A percentile compares a stretch with the other conserved stretches of the same genome.
These are phyloP conservation scores for Drosophila melanocephala DNA, from an alignment of 2,888 invertebrate genomes.

Conservation along the genomic window DNA sequence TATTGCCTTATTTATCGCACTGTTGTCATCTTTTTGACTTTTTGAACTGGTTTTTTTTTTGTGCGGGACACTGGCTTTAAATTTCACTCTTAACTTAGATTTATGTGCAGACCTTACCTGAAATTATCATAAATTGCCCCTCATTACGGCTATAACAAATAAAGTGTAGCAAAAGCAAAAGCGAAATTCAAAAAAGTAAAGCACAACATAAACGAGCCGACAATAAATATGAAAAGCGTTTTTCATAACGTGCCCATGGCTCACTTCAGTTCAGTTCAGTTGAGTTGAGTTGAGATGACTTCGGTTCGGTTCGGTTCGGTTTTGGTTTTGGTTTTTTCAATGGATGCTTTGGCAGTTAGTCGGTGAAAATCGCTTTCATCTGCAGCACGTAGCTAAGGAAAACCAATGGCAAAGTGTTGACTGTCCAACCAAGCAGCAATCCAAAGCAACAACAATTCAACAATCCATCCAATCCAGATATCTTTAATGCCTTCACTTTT, in stretches of 20 bases:
- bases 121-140: constrained; percentile 78
- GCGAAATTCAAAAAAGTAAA: constrained; percentile 28
- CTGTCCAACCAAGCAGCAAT: constrained; percentile 18
- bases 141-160: constrained; percentile 66
- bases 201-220: constrained; percentile 54
- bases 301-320: constrained; percentile 36
- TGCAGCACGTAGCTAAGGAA: constrained; percentile 43
- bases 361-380: constrained; percentile 66
- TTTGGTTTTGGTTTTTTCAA: constrained; percentile 19
- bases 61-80: constrained; percentile 54
- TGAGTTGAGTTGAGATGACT: constrained; percentile 12
- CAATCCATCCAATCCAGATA: constrained; percentile 27
- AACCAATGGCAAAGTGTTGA: constrained; percentile 35
- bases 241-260: constrained; percentile 38
- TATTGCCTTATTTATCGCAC: constrained; percentile 33
- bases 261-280: constrained; percentile 25
- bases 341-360: constrained; percentile 19
- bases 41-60: constrained; percentile 36
- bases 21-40: constrained; percentile 32
- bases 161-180: constrained; percentile 37
- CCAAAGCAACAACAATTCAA: not conserved
- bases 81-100: constrained; percentile 75
- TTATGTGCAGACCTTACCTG: constrained; percentile 70
- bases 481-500: constrained; percentile 67
- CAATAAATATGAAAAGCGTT: constrained; percentile 77